Base-by-base conservation (phyloP, 2,113 vertebrate genomes). In the Colaptes auratus region DNA sequence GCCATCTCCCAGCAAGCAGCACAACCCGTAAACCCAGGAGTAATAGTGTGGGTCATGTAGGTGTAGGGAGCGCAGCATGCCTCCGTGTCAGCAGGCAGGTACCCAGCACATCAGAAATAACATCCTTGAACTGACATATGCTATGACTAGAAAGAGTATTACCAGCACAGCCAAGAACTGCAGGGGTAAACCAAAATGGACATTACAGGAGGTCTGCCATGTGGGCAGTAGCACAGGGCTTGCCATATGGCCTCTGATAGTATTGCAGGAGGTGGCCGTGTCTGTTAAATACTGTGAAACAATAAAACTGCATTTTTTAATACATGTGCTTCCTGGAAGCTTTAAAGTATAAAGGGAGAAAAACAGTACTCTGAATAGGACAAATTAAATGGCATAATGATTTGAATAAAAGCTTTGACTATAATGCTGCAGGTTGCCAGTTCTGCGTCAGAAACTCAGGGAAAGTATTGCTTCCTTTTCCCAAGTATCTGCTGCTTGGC, bases 71-170 rank as follows among this genome's bases (percentile, higher is more conserved):
- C 56, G 18, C 6, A 6, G 24, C 75, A 93, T 28, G 27, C 64
- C 30, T 69, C 71, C 50, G 2, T 65, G 46, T 66, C 72, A 66
- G 52, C 50, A 89, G 88, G 71, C 93, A 67, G 75, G 16, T 77
- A 6, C 60, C 85, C 90, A 83, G 4, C 71, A 46, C 36, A 3
- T 27, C 42, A 74, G 79, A 82, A 92, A 28, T 71, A 71, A 31
- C 1, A 8, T 89, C 79, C 64, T 83, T 80, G 88, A 94, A 59
- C 52, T 66, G 61, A 70, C 92, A 88, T 91, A 93, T 66, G 88
- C 85, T 89, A 0, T 80, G 80, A 74, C 86, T 78, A 83, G 82
- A 63, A 80, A 64, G 64, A 80, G 55, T 36, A 53, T 88, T 82
- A 39, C 46, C 33, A 36, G 30, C 35, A 33, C 1, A 7, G 69